Evolutionary conservation across 1,140 invertebrate genomes (phyloP), one percentile per base, ranked within the genome.

Genomic region (Asobara japonica): DNA sequence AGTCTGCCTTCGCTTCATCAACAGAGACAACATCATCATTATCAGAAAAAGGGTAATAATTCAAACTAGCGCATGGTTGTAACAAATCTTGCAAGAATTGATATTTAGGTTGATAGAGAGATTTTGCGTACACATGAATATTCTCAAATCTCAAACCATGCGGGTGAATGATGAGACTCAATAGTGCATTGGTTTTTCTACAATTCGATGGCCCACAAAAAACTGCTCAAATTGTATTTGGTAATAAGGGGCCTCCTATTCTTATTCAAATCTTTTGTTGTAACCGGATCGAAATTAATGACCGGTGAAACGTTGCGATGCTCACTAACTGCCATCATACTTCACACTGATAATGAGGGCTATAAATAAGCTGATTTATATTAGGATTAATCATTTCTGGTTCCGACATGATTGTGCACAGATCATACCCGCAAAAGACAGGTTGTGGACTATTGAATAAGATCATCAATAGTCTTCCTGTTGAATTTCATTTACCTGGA

Each of bases 121-220:
- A n/a, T n/a, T n/a, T n/a, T n/a, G n/a, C n/a, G n/a, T n/a, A n/a
- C n/a, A n/a, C n/a, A 56, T 77, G 76, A 1, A 77, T 41, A 75
- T 77, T 77, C 66, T 75, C 64, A 73, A 77, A 77, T 25, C 67
- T 25, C 33, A 77, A 66, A 38, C 76, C 76, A 65, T 77, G 33
- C 1, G 30, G 27, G 29, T 71, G 11, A 36, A 56, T 73, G 10
- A 75, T 56, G 18, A 79, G 65, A 22, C 56, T 45, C 11, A 77
- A 29, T 20, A 77, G 65, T 16, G 71, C 65, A 60, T 79, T 80
- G 18, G 77, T 78, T 72, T 79, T 77, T 5, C 77, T 76, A 72
- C 74, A 74, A 51, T 72, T 73, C 0, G 74, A 76, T 18, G 62
- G 62, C 25, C 74, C 78, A 30, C 67, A 64, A 48, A 76, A 73